Conservation (phyloP, 2,888 invertebrate genomes). For the Pandemis corylana region DNA sequence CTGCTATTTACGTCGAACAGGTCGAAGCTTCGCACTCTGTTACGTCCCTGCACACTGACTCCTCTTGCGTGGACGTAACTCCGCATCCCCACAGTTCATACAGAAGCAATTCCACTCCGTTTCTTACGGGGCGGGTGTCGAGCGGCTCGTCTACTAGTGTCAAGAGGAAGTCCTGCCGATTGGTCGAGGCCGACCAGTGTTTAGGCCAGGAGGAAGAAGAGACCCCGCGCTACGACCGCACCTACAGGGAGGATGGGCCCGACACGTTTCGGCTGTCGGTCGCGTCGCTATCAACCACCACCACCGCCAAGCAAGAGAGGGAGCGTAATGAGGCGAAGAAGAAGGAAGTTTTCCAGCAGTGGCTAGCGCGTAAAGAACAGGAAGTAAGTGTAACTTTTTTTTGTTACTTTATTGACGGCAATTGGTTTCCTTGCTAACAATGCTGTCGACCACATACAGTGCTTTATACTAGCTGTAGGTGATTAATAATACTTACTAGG, state of each 20-base stretch:
- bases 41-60: constrained; percentile 70
- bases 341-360: constrained; percentile 74
- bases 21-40: constrained; percentile 74
- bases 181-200: constrained; percentile 50
- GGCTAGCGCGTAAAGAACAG: constrained; percentile 76
- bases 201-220: constrained; percentile 54
- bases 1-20: constrained; percentile 86
- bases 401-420: too few relatives aligned
- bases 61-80: constrained; percentile 65
- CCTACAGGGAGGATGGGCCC: constrained; percentile 72
- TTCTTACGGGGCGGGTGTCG: constrained; percentile 70
- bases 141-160: constrained; percentile 67
- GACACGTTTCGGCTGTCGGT: constrained; percentile 79
- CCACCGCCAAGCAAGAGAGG: constrained; percentile 77
- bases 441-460: background rate
- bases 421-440: too few relatives aligned
- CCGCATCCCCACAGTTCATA: constrained; percentile 78
- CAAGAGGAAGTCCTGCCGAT: constrained; percentile 73
- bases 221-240: constrained; percentile 64
- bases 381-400: constrained; percentile 58
- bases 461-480: background rate
- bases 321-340: constrained; percentile 72
- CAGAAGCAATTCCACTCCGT: constrained; percentile 76
- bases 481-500: too few relatives aligned
- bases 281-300: constrained; percentile 73